Evolutionary conservation across 2,888 invertebrate species (phyloP).

Genomic region (Drosophila nr. medialis): DNA sequence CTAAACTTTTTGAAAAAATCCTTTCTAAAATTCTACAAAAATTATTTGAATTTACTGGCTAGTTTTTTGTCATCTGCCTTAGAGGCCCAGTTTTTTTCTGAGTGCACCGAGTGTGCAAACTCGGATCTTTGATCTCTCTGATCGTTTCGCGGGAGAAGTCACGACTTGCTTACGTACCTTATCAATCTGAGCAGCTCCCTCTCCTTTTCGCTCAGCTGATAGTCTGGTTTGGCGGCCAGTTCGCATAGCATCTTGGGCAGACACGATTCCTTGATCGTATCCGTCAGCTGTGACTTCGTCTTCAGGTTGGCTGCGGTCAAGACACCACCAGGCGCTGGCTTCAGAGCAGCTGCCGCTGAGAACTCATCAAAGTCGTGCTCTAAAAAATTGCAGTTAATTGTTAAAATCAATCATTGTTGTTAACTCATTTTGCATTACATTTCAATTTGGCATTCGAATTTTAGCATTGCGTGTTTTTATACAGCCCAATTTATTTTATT

Average conservation of each 20-base stretch:
- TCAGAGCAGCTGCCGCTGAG: conserved; percentile 72
- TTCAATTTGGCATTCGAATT: conserved; percentile 18
- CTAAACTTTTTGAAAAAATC: no score
- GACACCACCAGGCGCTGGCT: conserved; percentile 49
- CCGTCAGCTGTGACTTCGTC: conserved; percentile 80
- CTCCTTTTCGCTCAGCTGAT: conserved; percentile 83
- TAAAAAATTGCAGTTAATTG: conserved; percentile 20
- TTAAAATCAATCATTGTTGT: neutral
- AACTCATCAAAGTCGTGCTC: conserved; percentile 82
- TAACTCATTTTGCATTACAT: neutral
- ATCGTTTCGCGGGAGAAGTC: neutral
- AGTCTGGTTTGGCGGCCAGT: conserved; percentile 84
- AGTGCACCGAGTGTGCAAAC: neutral
- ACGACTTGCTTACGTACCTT: conserved; percentile 72
- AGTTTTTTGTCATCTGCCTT: neutral
- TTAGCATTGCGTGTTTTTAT: neutral
- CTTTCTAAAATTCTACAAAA: neutral
- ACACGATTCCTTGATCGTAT: conserved; percentile 84
- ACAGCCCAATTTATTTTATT: neutral
- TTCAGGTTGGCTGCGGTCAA: conserved; percentile 63
- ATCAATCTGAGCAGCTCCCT: conserved; percentile 83
- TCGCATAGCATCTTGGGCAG: conserved; percentile 85
- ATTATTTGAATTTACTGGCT: neutral
- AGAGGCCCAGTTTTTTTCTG: neutral
- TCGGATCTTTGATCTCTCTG: neutral